Base-by-base conservation (phyloP, 2,113 vertebrate genomes). In the Balaenoptera acutorostrata region DNA sequence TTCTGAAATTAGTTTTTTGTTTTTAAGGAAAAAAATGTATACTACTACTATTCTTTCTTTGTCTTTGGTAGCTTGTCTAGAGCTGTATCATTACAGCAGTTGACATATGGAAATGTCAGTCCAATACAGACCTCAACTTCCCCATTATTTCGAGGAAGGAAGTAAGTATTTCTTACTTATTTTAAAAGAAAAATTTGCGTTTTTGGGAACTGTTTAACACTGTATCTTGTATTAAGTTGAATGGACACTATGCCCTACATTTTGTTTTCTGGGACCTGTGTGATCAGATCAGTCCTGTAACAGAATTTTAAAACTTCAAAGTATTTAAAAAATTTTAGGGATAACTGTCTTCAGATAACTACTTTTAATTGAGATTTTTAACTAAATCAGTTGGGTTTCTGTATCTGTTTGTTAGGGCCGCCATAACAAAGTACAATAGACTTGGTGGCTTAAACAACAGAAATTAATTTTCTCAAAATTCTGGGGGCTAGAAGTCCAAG, bases 151-250 rank as follows among this genome's bases (percentile, higher is more conserved):
- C 98, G 94, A 97, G 98, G 98, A 97, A 98, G 98, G 97, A 99
- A 99, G 99, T 99, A 98, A 99, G 99, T 98, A 97, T 21, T 94
- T 97, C 31, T 97, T 29, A 81, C 6, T 46, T 91, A 88, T 89
- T 96, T 96, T 87, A 82, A 88, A 96, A 83, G 61, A 96, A 95
- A 84, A 86, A 3, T 39, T 75, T 85, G 20, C 21, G 8, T 85
- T 88, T 66, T 29, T 46, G 39, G 83, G 36, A 88, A 88, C 29
- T 94, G 0, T 88, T 2, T 87, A 85, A n/a, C 6, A 80, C 0
- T 63, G 4, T 87, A 44, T n/a, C 12, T 86, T 96, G 25, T 59
- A 46, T 95, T 92, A 78, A 95, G 94, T 89, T 85, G 17, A 71
- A 11, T 85, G 21, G 49, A 31, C 20, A 88, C 33, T 93, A 0